Conservation (phyloP, 2,888 invertebrate species). For the Clostera curtula region DNA sequence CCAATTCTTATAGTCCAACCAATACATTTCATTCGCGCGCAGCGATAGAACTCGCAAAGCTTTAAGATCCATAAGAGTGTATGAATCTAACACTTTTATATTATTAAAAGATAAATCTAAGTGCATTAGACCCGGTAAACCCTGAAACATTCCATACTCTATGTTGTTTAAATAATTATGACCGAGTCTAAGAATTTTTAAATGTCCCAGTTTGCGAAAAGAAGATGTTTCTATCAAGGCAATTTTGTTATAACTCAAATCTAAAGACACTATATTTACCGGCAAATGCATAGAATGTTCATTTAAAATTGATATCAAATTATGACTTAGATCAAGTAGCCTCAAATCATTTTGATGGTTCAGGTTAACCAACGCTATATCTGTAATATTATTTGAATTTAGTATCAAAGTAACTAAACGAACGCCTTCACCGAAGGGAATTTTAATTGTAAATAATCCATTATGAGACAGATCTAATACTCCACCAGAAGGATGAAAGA, state of each 20-base stretch:
- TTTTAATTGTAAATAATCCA: constrained; percentile 33
- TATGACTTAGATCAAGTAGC: constrained; percentile 42
- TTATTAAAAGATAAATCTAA: constrained; percentile 40
- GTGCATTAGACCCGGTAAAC: constrained; percentile 31
- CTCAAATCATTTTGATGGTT: constrained; percentile 36
- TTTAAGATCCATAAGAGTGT: constrained; percentile 48
- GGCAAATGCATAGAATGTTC: constrained; percentile 43
- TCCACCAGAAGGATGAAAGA: constrained; percentile 51
- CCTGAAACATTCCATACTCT: constrained; percentile 49
- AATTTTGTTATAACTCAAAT: constrained; percentile 46
- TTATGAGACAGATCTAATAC: constrained; percentile 57
- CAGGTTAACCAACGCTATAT: constrained; percentile 37
- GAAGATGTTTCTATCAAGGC: constrained; percentile 40
- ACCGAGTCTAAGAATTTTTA: constrained; percentile 41
- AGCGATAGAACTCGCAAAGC: constrained; percentile 38
- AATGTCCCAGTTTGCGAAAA: constrained; percentile 33
- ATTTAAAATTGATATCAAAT: constrained; percentile 37
- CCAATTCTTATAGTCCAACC: constrained; percentile 47
- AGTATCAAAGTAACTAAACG: constrained; percentile 38
- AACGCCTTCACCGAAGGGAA: constrained; percentile 41
- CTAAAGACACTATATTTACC: constrained; percentile 30
- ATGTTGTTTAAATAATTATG: constrained; percentile 38
- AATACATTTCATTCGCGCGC: constrained; percentile 36
- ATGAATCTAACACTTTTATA: constrained; percentile 43
- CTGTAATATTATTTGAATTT: constrained; percentile 46